Evolutionary conservation across 1,140 invertebrate species (phyloP), one percentile per base, ranked within the genome.

Genomic region (Euwallacea fornicatus): DNA sequence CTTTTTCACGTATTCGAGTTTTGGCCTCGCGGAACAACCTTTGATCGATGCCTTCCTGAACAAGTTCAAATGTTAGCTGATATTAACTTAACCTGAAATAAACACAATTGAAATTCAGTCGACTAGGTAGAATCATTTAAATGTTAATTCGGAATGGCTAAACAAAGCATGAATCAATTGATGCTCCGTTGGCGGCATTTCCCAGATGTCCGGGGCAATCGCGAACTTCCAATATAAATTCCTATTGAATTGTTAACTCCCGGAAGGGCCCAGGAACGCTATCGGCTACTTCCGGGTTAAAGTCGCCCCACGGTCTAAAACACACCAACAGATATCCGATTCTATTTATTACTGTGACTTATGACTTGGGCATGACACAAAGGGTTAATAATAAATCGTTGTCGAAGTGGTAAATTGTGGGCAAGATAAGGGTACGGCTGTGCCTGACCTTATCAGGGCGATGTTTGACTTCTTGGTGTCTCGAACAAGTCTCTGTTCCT

Each of bases 221-320:
- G 66, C 56, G 46, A 69, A 69, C 58, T 69, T 61, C 41, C 66
- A 69, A 69, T 69, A 69, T 61, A 69, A 61, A 69, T 69, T 69
- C 66, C 56, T 10, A 69, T 69, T 69, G 66, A 69, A 69, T 69
- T 69, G 66, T 69, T 61, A 69, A 60, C 66, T 69, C 66, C 66
- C 66, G 56, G 66, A 61, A 69, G 59, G 56, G 46, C 42, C 21
- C 66, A 21, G 66, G 44, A 61, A 61, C 44, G 66, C 66, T 69
- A 69, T 69, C 66, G 66, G 58, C 46, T 53, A 69, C 43, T 61
- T 69, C 66, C 66, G 58, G 66, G 59, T 53, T 61, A 61, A 42
- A 59, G 47, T 66, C 33, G 55, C 41, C 41, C 42, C 11, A 59
- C 53, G 21, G 21, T 33, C 21, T 58, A 46, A 65, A 53, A 54